Evolutionary conservation across 2,797 vertebrate species (phyloP).

Genomic region (Brachyrhaphis roseni): DNA sequence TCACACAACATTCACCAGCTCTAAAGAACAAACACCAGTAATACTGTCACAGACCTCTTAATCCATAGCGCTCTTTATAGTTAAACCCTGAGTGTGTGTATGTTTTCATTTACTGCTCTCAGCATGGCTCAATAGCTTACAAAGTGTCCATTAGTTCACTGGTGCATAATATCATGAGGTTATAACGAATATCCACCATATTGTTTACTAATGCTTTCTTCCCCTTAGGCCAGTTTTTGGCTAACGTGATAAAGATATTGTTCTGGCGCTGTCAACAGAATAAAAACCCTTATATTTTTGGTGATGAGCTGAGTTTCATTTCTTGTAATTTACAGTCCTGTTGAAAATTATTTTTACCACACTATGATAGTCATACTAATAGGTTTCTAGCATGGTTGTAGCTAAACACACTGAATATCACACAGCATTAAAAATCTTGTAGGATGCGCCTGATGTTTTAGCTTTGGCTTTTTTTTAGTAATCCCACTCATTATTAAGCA

Average conservation of each 20-base stretch:
- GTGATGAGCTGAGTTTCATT: not conserved
- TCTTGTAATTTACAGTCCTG: not conserved
- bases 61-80: slow-evolving; percentile 13
- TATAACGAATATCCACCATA: slow-evolving; percentile 29
- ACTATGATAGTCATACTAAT: not conserved
- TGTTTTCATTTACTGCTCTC: slow-evolving; percentile 28
- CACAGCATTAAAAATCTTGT: not conserved
- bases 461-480: not conserved
- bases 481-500: not conserved
- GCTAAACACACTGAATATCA: not conserved
- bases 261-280: not conserved
- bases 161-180: slow-evolving; percentile 26
- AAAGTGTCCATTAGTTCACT: slow-evolving; percentile 42
- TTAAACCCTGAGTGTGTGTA: slow-evolving; percentile 19
- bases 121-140: slow-evolving; percentile 22
- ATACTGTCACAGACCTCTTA: slow-evolving; percentile 18
- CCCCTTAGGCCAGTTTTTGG: slow-evolving; percentile 21
- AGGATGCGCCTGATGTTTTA: not conserved
- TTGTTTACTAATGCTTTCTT: slow-evolving; percentile 26
- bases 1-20: slow-evolving; percentile 41
- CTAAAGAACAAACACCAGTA: slow-evolving; percentile 40
- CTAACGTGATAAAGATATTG: slow-evolving; percentile 12
- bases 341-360: not conserved
- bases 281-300: not conserved
- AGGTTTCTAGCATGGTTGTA: not conserved